phyloP scores from a whole-genome alignment of 2,797 vertebrate genomes.

The Austrolebias charrua region DNA sequence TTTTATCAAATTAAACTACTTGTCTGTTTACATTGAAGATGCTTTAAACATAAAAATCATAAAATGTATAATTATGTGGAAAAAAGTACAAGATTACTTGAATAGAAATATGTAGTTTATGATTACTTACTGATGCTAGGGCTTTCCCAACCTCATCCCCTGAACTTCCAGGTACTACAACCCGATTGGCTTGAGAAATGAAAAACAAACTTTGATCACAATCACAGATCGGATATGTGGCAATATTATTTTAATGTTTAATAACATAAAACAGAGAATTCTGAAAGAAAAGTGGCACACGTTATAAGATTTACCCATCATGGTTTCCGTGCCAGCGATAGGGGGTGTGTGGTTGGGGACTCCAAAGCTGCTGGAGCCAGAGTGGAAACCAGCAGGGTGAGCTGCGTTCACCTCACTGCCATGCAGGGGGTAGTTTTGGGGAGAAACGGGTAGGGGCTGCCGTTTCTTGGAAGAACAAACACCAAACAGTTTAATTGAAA shows the following conservation, averaged over 20 bases:
- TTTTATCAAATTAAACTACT: conserved; percentile 11
- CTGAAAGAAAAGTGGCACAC: conserved; percentile 1
- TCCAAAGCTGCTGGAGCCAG: conserved; percentile 81
- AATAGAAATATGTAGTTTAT: neutral
- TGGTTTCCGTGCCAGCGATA: conserved; percentile 82
- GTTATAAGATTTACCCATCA: conserved; percentile 82
- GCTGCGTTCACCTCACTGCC: conserved; percentile 89
- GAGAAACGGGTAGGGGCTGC: conserved; percentile 78
- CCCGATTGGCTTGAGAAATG: conserved; percentile 80
- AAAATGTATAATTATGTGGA: neutral
- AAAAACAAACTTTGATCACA: conserved; percentile 8
- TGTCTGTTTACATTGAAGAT: neutral
- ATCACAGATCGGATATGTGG: neutral
- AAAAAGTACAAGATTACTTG: neutral
- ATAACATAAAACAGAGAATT: conserved; percentile 12
- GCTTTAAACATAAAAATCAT: neutral
- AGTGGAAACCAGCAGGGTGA: conserved; percentile 85
- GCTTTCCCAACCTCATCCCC: conserved; percentile 98
- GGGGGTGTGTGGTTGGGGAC: conserved; percentile 91
- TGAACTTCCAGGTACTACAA: conserved; percentile 87
- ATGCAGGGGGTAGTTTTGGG: conserved; percentile 91
- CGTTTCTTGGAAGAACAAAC: conserved; percentile 71
- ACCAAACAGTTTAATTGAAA: conserved; percentile 23
- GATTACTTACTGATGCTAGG: conserved; percentile 89
- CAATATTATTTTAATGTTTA: neutral